Evolutionary conservation across 2,888 invertebrate genomes (phyloP).

Genomic region (Lysandra coridon): DNA sequence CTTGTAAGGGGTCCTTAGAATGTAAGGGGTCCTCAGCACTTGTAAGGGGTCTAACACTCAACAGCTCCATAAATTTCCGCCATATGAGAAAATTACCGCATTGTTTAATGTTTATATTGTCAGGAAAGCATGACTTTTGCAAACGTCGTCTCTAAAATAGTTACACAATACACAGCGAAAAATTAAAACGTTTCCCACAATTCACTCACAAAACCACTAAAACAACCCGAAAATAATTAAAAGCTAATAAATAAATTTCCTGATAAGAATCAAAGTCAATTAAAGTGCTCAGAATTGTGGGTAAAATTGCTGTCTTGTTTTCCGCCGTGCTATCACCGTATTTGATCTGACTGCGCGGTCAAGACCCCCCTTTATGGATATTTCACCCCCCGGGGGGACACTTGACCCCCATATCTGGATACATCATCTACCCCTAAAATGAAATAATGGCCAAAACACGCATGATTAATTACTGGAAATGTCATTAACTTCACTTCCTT

Average conservation of each 20-base stretch:
- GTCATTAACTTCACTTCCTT: constrained; percentile 37
- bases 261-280: constrained; percentile 74
- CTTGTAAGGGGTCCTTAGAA: constrained; percentile 57
- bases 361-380: constrained; percentile 77
- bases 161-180: background rate
- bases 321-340: constrained; percentile 68
- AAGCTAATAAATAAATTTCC: constrained; percentile 67
- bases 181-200: background rate
- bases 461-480: constrained; percentile 51
- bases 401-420: constrained; percentile 76
- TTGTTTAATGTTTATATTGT: constrained; percentile 4
- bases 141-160: background rate
- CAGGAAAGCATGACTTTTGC: too few species aligned
- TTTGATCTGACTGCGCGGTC: constrained; percentile 75
- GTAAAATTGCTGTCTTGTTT: constrained; percentile 77
- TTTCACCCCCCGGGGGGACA: constrained; percentile 76
- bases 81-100: constrained; percentile 41
- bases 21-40: constrained; percentile 54
- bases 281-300: constrained; percentile 72
- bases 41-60: background rate
- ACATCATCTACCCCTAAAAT: constrained; percentile 78
- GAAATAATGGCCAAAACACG: constrained; percentile 68
- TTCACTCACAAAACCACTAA: constrained; percentile 41
- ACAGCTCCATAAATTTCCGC: constrained; percentile 21
- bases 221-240: constrained; percentile 61